These are phyloP conservation scores for Colistium nudipinnis DNA, from an alignment of 2,113 vertebrate species.

Conservation along the genomic window DNA sequence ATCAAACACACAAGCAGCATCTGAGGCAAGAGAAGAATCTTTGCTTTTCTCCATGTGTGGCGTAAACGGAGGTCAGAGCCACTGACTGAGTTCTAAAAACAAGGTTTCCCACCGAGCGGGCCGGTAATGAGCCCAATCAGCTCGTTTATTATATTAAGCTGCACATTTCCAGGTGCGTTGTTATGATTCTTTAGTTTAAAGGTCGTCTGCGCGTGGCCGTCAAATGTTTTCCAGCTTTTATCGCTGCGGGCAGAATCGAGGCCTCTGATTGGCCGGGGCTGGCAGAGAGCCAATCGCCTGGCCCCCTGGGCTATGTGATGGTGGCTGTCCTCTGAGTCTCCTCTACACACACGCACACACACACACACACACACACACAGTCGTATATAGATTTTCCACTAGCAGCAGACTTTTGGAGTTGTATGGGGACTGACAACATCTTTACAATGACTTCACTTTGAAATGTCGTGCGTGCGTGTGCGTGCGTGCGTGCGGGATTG, in stretches of 20 bases:
- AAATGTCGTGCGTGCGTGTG: not conserved
- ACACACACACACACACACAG: not conserved
- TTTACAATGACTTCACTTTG: constrained; percentile 1
- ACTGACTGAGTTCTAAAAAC: not conserved
- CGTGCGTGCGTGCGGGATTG: not conserved
- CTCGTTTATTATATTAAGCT: not conserved
- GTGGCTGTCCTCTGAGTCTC: constrained; percentile 60
- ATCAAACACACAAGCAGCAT: no score
- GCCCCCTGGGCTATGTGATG: constrained; percentile 19
- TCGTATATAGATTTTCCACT: constrained; percentile 24
- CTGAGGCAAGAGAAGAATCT: not conserved
- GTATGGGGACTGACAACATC: constrained; percentile 7
- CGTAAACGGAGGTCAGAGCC: not conserved
- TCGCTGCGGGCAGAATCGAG: constrained; percentile 44
- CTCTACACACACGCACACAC: constrained; percentile 39
- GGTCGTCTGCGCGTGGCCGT: constrained; percentile 23
- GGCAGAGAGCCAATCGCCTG: constrained; percentile 46
- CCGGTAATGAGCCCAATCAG: constrained; percentile 2
- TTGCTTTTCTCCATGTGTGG: not conserved
- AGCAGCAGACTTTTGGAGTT: constrained; percentile 17
- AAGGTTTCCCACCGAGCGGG: not conserved
- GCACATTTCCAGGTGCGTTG: constrained; percentile 35
- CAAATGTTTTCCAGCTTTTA: constrained; percentile 38
- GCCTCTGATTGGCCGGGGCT: constrained; percentile 46
- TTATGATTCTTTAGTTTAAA: constrained; percentile 17